Conservation (phyloP, 2,888 invertebrate species). For the Molanna angustata region DNA sequence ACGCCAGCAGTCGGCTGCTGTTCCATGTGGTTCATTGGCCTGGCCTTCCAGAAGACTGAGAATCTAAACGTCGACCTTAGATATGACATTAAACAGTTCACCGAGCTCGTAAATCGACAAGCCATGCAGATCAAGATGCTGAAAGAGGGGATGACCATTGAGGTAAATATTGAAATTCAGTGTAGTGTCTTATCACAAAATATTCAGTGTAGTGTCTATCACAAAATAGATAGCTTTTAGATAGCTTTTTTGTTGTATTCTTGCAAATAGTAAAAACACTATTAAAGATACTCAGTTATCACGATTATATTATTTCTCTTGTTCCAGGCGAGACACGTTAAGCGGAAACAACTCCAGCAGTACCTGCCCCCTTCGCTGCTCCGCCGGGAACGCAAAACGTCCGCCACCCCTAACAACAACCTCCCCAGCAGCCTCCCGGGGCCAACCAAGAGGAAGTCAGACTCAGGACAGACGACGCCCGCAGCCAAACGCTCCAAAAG, state of each 20-base stretch:
- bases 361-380: slow-evolving; percentile 70
- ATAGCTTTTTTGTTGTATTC: too few relatives aligned
- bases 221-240: too few relatives aligned
- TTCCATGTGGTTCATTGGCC: slow-evolving; percentile 97
- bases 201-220: too few relatives aligned
- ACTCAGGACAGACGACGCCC: slow-evolving; percentile 1
- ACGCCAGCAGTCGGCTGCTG: slow-evolving; percentile 55
- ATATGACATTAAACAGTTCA: slow-evolving; percentile 87
- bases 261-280: too few relatives aligned
- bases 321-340: slow-evolving; percentile 80
- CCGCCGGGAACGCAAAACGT: slow-evolving; percentile 68
- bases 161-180: too few relatives aligned
- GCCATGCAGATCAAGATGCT: slow-evolving; percentile 68
- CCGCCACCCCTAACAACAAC: slow-evolving; percentile 38
- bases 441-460: slow-evolving; percentile 17
- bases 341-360: slow-evolving; percentile 71
- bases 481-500: slow-evolving; percentile 16
- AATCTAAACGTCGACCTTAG: slow-evolving; percentile 92
- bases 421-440: not conserved
- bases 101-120: slow-evolving; percentile 79
- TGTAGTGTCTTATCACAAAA: too few relatives aligned
- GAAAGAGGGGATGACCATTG: slow-evolving; percentile 70
- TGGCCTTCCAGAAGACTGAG: slow-evolving; percentile 85
- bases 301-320: not conserved
- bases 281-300: too few relatives aligned